phyloP scores from a whole-genome alignment of 1,140 invertebrate species.

The Anoplophora glabripennis region DNA sequence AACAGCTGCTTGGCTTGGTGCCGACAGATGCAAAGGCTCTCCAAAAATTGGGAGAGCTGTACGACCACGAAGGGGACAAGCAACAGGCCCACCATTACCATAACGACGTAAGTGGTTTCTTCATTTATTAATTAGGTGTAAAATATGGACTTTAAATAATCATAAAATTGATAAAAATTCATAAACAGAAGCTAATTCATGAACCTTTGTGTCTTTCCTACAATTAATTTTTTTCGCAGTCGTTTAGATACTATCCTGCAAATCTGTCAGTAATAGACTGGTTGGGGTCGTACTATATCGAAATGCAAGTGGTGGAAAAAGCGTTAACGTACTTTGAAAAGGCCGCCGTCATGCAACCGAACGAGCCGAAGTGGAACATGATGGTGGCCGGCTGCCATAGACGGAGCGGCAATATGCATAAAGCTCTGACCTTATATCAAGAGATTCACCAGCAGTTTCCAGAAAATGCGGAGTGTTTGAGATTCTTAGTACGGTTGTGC shows the following conservation, averaged over 20 bases:
- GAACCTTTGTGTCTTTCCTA: too few species aligned
- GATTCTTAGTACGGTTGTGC: conserved; percentile 78
- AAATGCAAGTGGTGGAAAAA: conserved; percentile 84
- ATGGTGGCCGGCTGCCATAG: conserved; percentile 82
- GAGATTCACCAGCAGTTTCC: conserved; percentile 68
- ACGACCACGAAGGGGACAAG: conserved; percentile 81
- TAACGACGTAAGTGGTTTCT: conserved; percentile 66
- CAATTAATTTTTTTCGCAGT: conserved; percentile 53
- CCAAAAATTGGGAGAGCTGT: conserved; percentile 80
- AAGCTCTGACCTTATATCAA: conserved; percentile 78
- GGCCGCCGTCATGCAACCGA: conserved; percentile 83
- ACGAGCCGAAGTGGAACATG: conserved; percentile 80
- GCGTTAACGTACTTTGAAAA: conserved; percentile 85
- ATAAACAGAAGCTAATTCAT: background rate
- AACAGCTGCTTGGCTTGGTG: conserved; percentile 79
- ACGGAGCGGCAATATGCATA: conserved; percentile 77
- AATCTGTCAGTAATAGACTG: conserved; percentile 89
- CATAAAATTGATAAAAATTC: too few species aligned
- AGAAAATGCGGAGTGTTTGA: conserved; percentile 80
- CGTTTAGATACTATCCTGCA: conserved; percentile 85
- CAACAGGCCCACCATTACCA: conserved; percentile 92
- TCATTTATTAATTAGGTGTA: too few species aligned
- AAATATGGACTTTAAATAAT: too few species aligned
- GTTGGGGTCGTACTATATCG: conserved; percentile 88
- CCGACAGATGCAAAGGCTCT: conserved; percentile 82